Percentiles rank a stretch among this genome's conserved stretches.
Conservation (phyloP, 2,888 invertebrate species). For the Magallana nippona region DNA sequence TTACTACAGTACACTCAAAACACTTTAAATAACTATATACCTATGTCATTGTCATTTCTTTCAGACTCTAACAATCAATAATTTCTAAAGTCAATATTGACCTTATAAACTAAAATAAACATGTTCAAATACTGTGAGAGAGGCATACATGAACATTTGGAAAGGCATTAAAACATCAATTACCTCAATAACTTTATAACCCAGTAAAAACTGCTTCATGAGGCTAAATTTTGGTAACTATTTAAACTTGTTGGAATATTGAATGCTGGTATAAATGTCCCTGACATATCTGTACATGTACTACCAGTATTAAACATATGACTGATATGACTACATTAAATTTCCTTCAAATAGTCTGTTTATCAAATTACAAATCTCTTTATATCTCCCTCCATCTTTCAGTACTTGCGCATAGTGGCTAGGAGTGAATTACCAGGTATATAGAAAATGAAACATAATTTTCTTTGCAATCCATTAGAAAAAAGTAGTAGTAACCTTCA, state of each 20-base stretch:
- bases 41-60: slow-evolving; percentile 23
- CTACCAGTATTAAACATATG: too few relatives aligned
- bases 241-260: not conserved
- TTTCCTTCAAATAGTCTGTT: not conserved
- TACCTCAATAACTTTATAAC: slow-evolving; percentile 17
- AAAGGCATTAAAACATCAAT: slow-evolving; percentile 19
- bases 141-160: not conserved
- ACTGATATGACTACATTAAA: not conserved
- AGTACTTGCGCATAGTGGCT: too few relatives aligned
- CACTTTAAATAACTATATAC: slow-evolving; percentile 16
- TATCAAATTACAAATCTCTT: too few relatives aligned
- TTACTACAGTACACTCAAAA: slow-evolving; percentile 17
- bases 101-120: slow-evolving; percentile 16
- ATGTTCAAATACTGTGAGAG: slow-evolving; percentile 7
- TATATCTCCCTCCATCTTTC: too few relatives aligned
- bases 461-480: too few relatives aligned
- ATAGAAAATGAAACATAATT: too few relatives aligned
- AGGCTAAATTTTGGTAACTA: not conserved
- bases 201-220: not conserved
- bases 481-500: too few relatives aligned
- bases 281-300: not conserved
- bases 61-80: slow-evolving; percentile 22
- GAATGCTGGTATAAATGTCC: not conserved
- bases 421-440: too few relatives aligned
- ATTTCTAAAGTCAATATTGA: slow-evolving; percentile 32